Evolutionary conservation across 2,113 vertebrate species (phyloP), one percentile per base, ranked within the genome.

Genomic region (Octodon degus): DNA sequence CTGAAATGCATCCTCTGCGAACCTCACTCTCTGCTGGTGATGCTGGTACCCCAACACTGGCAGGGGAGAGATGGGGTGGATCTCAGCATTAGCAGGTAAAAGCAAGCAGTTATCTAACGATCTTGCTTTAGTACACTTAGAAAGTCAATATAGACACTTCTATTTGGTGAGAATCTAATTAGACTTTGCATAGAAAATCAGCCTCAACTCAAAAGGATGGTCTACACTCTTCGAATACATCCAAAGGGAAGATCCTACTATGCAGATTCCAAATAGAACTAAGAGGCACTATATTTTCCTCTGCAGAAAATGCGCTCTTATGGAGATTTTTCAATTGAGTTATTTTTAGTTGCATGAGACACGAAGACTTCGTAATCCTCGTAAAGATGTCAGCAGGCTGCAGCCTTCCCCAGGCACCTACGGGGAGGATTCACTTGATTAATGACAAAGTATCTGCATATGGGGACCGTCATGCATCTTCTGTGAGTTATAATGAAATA

Each of bases 291-390:
- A 8, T 77, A 37, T 47, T 81, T 32, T 3, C 32, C 53, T 58
- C 20, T 34, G 3, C 58, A 53, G 68, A 94, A 87, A 89, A 53
- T 37, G 13, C 43, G n/a, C 30, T 80, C 43, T 79, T 40, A 2
- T 30, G 62, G 86, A 89, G 53, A 76, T 32, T 50, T 86, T 93
- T 90, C 53, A 9, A 1, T 58, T 53, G 58, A 25, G 86, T 83
- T 97, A 70, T 93, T 84, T 97, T 91, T 84, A 93, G 89, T 76
- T 76, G 79, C 63, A 1, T 5, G 83, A 91, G 79, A 67, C 79
- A 40, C 72, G 47, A 6, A 79, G 83, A 55, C 89, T 63, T 3
- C 30, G 5, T 43, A 58, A 30, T 63, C 20, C 1, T 79, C 74
- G 55, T 83, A 72, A 95, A 80, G 67, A 68, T 72, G 93, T 96